A percentile compares a stretch with the other conserved stretches of the same genome.
Conservation (phyloP, 2,113 vertebrate genomes). For the Ramphastos sulfuratus region DNA sequence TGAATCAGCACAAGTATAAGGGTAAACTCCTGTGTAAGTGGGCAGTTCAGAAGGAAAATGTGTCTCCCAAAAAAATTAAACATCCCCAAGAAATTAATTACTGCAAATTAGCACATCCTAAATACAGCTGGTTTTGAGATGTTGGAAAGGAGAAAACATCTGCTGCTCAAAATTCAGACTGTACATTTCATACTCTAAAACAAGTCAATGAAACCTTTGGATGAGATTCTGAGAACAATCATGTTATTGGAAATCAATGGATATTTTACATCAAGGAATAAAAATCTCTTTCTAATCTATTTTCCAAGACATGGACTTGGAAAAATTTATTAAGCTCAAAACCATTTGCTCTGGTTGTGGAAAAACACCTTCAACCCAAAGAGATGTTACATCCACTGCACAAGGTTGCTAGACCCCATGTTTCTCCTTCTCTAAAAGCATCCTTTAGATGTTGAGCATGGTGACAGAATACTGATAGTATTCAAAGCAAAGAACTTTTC, state of each 20-base stretch:
- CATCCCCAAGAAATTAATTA: background rate
- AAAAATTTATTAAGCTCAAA: background rate
- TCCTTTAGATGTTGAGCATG: background rate
- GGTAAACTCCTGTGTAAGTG: background rate
- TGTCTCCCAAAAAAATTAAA: background rate
- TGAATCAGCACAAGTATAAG: background rate
- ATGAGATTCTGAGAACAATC: background rate
- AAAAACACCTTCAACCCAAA: background rate
- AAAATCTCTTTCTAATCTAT: background rate
- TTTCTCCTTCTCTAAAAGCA: background rate
- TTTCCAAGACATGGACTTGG: background rate
- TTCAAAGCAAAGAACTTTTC: background rate
- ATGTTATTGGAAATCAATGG: background rate
- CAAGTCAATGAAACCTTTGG: background rate
- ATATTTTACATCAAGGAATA: background rate
- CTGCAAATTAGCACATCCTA: background rate
- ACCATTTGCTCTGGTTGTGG: background rate
- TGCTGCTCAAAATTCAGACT: background rate
- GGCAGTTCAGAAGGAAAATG: background rate
- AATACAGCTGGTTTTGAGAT: background rate
- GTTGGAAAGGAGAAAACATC: background rate
- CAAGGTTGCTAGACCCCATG: background rate
- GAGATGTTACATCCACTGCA: background rate
- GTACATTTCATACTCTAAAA: background rate
- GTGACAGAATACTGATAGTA: background rate